Evolutionary conservation across 1,140 invertebrate species (phyloP).

Genomic region (Neodiprion virginianus): DNA sequence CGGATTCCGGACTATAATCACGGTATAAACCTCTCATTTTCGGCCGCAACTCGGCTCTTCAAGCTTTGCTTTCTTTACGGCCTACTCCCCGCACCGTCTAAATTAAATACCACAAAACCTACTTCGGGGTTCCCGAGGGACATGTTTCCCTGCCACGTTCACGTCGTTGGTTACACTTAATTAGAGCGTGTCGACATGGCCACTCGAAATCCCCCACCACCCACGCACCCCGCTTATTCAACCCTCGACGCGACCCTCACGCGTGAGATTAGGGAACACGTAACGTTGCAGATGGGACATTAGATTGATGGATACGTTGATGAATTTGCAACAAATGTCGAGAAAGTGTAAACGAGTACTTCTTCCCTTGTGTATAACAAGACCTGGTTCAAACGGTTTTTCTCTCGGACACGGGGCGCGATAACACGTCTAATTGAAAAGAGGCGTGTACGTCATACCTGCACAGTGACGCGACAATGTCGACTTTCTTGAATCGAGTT

Average conservation of each 20-base stretch:
- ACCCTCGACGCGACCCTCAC: neutral
- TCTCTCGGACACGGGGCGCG: neutral
- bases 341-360: neutral
- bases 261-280: neutral
- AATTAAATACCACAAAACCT: neutral
- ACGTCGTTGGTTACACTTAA: neutral
- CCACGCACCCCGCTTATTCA: neutral
- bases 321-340: neutral
- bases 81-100: neutral
- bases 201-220: neutral
- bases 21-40: slow-evolving; percentile 5
- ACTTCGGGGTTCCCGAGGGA: neutral
- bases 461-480: too few species aligned
- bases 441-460: too few species aligned
- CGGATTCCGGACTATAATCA: neutral
- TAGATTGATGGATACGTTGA: neutral
- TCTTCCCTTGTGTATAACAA: neutral
- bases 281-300: neutral
- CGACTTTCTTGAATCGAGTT: too few species aligned
- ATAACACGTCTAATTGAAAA: neutral
- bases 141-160: too few species aligned
- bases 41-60: neutral
- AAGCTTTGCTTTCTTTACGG: neutral
- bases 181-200: slow-evolving; percentile 11
- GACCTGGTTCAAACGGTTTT: neutral